phyloP scores from a whole-genome alignment of 2,113 vertebrate genomes.

The Serilophus lunatus region DNA sequence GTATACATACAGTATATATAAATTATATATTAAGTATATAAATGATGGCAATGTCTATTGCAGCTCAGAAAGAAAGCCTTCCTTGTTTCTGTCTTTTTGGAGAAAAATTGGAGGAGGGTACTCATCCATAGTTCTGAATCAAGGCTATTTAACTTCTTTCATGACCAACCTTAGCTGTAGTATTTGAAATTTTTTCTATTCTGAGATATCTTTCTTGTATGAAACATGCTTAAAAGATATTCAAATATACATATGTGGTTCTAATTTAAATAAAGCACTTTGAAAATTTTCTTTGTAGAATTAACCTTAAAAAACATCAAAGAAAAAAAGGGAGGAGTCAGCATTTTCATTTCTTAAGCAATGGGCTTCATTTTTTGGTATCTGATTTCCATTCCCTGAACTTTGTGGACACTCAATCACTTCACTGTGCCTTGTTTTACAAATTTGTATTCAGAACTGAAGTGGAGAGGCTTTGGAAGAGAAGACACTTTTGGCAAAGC shows the following conservation, averaged over 20 bases:
- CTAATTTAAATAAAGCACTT: background rate
- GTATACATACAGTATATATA: no score
- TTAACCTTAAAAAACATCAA: background rate
- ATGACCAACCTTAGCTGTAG: background rate
- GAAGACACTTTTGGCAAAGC: accelerated
- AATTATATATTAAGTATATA: background rate
- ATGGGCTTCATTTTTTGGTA: background rate
- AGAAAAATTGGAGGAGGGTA: background rate
- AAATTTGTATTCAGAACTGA: background rate
- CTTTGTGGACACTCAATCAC: background rate
- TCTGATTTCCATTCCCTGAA: background rate
- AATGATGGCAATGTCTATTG: background rate
- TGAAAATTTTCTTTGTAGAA: background rate
- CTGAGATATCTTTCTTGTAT: background rate
- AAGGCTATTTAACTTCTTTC: background rate
- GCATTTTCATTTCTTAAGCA: background rate
- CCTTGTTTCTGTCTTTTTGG: background rate
- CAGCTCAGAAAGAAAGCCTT: background rate
- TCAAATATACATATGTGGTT: background rate
- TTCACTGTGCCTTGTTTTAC: background rate
- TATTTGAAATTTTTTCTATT: background rate
- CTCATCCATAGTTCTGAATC: background rate
- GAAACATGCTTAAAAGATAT: background rate
- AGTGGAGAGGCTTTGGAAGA: background rate
- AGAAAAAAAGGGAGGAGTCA: background rate